phyloP scores from a whole-genome alignment of 2,888 invertebrate species.

The Catocala fraxini region DNA sequence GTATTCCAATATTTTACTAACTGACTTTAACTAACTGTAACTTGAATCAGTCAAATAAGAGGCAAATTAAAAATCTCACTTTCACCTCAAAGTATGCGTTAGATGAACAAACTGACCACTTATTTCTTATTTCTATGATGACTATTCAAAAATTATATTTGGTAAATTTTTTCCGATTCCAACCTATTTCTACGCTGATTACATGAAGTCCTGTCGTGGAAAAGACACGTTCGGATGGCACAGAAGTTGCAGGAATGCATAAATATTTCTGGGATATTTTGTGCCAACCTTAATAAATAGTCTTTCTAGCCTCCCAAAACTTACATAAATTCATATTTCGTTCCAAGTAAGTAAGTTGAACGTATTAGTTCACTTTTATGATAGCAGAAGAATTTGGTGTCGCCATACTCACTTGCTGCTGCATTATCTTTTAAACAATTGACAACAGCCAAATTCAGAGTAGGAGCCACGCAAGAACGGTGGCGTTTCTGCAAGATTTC shows the following conservation, averaged over 20 bases:
- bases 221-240: slow-evolving; percentile 18
- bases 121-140: too few species aligned
- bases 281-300: slow-evolving; percentile 10
- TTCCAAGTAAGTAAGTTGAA: too few species aligned
- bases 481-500: slow-evolving; percentile 25
- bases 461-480: slow-evolving; percentile 26
- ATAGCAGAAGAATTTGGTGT: slow-evolving; percentile 11
- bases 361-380: slow-evolving; percentile 2
- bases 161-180: too few species aligned
- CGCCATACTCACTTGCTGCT: slow-evolving; percentile 6
- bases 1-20: too few species aligned
- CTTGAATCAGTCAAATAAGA: too few species aligned
- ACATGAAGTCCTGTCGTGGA: slow-evolving; percentile 11
- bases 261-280: slow-evolving; percentile 15
- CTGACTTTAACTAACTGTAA: too few species aligned
- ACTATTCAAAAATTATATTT: too few species aligned
- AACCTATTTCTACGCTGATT: background rate
- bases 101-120: too few species aligned
- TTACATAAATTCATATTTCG: background rate
- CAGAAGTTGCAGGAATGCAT: slow-evolving; percentile 17
- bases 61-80: too few species aligned
- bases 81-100: too few species aligned
- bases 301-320: slow-evolving; percentile 12
- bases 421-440: slow-evolving; percentile 14
- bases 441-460: slow-evolving; percentile 23